Base-by-base conservation (phyloP, 2,113 vertebrate genomes). In the Bathybates hornii region DNA sequence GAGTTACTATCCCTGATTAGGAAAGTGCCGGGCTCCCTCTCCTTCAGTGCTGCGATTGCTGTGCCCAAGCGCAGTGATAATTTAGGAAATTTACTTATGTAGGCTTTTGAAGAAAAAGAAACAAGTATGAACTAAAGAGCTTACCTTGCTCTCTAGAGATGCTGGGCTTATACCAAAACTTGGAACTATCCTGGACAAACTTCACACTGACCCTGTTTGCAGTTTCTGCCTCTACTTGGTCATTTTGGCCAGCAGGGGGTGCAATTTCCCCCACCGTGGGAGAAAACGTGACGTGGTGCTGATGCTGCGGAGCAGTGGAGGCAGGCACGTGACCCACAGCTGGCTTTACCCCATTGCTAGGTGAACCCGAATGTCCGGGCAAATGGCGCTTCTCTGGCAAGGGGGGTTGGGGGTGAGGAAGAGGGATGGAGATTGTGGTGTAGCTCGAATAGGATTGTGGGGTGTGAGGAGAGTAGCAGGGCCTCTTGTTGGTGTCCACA, bases 1-100 rank as follows among this genome's bases (percentile, higher is more conserved):
- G 98, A 98, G 92, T 97, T 98, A 43, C 98, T 99, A 95, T 98
- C 97, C 57, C 98, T 96, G 94, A 99, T 97, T 87, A 99, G 95
- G 93, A 99, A 99, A 41, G 96, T 93, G 8, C 98, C 98, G 0
- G 98, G 97, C 54, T 98, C 97, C 92, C 96, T 94, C 89, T 97
- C 97, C 94, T 98, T 98, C 89, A 99, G 94, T 80, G 97, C 96
- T 59, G 96, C 89, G 9, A 98, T 98, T 45, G 98, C 98, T 98
- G 86, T 56, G 50, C 11, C 11, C 12, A 57, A 82, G 63, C 13
- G 86, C 21, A 68, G 27, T 5, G 6, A 59, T 5, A 50, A 6
- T 7, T 90, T 32, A 88, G 38, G 6, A 32, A 36, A 24, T 34
- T 10, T 14, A 57, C 16, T 19, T n/a, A 52, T 27, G 21, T 19